phyloP scores from a whole-genome alignment of 2,797 vertebrate genomes.

The Propithecus deckenii region DNA sequence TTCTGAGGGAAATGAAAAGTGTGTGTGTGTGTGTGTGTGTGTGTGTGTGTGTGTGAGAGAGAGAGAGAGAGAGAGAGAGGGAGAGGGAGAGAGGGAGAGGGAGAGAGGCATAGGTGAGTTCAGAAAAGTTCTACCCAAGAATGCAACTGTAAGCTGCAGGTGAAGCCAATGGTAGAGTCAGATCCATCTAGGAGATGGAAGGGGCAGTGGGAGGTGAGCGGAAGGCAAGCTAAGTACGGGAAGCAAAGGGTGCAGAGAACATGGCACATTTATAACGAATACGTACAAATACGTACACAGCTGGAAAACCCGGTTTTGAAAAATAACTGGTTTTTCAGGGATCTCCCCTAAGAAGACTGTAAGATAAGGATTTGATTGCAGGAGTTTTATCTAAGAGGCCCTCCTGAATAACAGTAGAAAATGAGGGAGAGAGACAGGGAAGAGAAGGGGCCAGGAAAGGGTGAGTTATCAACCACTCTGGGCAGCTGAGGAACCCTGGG shows the following conservation, averaged over 20 bases:
- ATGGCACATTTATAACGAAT: neutral
- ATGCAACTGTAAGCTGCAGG: neutral
- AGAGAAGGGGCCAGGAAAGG: neutral
- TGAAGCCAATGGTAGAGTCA: neutral
- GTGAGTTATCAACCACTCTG: neutral
- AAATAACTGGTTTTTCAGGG: neutral
- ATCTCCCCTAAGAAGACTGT: neutral
- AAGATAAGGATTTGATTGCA: neutral
- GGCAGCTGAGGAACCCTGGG: neutral
- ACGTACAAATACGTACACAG: neutral
- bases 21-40: neutral
- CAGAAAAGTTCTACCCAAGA: neutral
- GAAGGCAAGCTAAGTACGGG: neutral
- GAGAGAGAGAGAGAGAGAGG: neutral
- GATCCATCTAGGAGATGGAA: neutral
- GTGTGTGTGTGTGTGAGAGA: neutral
- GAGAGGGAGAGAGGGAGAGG: fast-evolving
- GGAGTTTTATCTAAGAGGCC: neutral
- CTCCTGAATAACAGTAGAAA: neutral
- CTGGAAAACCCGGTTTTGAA: neutral
- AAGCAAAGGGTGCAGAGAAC: neutral
- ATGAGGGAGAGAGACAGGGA: neutral
- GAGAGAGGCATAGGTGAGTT: too few relatives aligned
- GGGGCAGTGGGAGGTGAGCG: neutral
- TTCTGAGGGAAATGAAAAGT: neutral